A percentile compares a stretch with the other conserved stretches of the same genome.
Evolutionary conservation across 2,113 vertebrate species (phyloP).

Genomic region (Strix aluco): DNA sequence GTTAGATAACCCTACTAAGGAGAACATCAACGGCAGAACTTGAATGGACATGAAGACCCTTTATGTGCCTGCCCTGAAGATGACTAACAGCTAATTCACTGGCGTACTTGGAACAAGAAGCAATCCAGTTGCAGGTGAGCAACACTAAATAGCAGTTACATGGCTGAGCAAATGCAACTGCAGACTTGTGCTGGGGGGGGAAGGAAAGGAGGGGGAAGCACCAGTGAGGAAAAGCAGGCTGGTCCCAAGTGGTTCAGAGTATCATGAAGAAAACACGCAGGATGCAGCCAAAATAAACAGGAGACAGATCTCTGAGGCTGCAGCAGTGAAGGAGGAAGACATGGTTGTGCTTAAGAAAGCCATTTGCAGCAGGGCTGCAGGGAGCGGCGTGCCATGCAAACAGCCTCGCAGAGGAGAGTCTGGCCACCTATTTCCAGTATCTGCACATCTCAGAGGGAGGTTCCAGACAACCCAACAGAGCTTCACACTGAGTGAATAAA

Average conservation of each 20-base stretch:
- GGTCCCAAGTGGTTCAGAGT: not conserved
- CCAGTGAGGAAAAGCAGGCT: not conserved
- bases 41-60: not conserved
- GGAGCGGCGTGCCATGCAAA: not conserved
- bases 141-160: not conserved
- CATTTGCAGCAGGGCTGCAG: not conserved
- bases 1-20: not conserved
- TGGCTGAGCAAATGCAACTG: not conserved
- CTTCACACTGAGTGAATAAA: not conserved
- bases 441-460: not conserved
- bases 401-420: not conserved
- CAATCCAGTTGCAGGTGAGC: not conserved
- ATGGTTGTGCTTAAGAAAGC: not conserved
- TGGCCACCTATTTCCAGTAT: not conserved
- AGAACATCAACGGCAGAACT: fast-evolving
- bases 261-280: not conserved
- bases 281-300: not conserved
- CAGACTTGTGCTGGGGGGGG: not conserved
- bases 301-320: not conserved
- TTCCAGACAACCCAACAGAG: not conserved
- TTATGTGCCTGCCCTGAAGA: not conserved
- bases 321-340: not conserved
- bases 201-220: not conserved
- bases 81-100: not conserved
- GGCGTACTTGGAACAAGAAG: not conserved